These are phyloP conservation scores for Bombus picipes DNA, from an alignment of 1,140 invertebrate genomes.

Conservation along the genomic window DNA sequence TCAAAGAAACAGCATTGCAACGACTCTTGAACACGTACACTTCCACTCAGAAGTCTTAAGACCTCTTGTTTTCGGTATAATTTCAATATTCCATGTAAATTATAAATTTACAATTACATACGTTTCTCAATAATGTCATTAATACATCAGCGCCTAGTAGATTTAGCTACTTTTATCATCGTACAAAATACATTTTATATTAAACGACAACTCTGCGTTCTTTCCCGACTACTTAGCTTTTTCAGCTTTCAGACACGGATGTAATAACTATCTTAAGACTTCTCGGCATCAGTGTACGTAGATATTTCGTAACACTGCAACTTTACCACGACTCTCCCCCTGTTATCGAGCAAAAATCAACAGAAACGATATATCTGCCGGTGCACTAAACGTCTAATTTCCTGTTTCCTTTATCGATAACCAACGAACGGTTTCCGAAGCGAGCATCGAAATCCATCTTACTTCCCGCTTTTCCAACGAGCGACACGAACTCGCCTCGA, in stretches of 20 bases:
- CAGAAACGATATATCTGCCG: background rate
- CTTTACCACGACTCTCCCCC: background rate
- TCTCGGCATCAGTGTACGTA: background rate
- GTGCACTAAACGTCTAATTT: slow-evolving; percentile 5
- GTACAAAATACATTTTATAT: too few relatives aligned
- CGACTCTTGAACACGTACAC: background rate
- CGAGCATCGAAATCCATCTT: background rate
- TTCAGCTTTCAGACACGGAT: too few relatives aligned
- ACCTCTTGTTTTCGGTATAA: background rate
- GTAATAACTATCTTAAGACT: background rate
- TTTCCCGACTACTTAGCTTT: too few relatives aligned
- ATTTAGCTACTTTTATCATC: too few relatives aligned
- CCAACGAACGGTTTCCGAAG: background rate
- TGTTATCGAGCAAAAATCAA: background rate
- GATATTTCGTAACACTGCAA: background rate
- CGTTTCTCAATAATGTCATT: too few relatives aligned
- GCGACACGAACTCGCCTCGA: background rate
- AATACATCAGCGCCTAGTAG: too few relatives aligned
- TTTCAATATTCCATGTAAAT: background rate
- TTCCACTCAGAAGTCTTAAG: background rate
- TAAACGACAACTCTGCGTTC: too few relatives aligned
- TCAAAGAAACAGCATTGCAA: background rate
- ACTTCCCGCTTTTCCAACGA: slow-evolving; percentile 2
- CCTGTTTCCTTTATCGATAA: slow-evolving; percentile 5
- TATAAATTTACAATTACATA: too few relatives aligned